Evolutionary conservation across 1,140 invertebrate genomes (phyloP).

Genomic region (Protaetia brevitarsis): DNA sequence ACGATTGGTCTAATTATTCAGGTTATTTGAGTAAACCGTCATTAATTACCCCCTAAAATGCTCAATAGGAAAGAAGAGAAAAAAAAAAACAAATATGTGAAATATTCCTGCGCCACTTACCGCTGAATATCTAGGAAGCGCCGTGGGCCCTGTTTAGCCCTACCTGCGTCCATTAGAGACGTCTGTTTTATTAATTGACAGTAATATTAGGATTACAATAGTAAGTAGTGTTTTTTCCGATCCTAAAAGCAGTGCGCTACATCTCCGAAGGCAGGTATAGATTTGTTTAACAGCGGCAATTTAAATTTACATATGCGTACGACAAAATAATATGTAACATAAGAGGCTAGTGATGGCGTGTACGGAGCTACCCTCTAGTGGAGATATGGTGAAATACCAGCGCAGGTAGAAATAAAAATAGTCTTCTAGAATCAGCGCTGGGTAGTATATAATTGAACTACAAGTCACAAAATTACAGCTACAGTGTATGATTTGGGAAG

Average conservation of each 20-base stretch:
- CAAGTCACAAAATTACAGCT: background rate
- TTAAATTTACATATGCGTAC: background rate
- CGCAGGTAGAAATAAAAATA: background rate
- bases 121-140: background rate
- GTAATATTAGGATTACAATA: constrained; percentile 16
- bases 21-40: constrained; percentile 6
- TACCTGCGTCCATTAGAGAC: background rate
- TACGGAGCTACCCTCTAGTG: background rate
- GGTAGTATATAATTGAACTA: background rate
- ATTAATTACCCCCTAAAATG: background rate
- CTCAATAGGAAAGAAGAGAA: background rate
- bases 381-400: background rate
- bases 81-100: constrained; percentile 1
- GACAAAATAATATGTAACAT: background rate
- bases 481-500: too few relatives aligned
- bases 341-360: background rate
- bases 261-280: background rate
- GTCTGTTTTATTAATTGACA: constrained; percentile 13
- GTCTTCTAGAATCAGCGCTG: background rate
- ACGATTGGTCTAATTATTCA: constrained; percentile 7
- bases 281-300: background rate
- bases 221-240: background rate
- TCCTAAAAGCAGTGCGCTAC: background rate
- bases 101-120: background rate
- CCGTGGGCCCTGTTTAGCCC: background rate